phyloP scores from a whole-genome alignment of 2,113 vertebrate genomes.

The Callopanchax toddi region DNA sequence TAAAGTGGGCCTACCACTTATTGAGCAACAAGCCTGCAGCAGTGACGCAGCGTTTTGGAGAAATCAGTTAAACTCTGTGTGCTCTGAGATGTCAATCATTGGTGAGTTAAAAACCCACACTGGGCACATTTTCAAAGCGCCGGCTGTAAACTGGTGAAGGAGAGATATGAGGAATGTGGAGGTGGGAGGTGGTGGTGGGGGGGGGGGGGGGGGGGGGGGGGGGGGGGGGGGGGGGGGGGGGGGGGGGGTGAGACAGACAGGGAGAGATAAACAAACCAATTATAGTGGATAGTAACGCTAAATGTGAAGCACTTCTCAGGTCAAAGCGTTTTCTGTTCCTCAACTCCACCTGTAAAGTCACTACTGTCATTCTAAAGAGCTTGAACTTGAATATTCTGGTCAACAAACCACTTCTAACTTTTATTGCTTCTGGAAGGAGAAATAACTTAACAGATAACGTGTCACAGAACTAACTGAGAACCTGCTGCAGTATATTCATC shows the following conservation, averaged over 20 bases:
- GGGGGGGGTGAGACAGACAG: not conserved
- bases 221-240: not conserved
- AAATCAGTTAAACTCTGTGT: slow-evolving; percentile 39
- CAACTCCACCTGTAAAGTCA: too few species aligned
- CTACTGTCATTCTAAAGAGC: not conserved
- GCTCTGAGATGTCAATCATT: slow-evolving; percentile 74
- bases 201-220: not conserved
- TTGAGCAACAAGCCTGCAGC: slow-evolving; percentile 59
- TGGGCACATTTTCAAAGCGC: slow-evolving; percentile 20
- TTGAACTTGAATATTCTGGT: not conserved
- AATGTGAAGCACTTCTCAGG: not conserved
- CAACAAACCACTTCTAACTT: not conserved
- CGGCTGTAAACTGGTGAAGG: not conserved
- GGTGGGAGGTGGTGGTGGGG: not conserved
- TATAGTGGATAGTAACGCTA: not conserved
- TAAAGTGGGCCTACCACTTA: slow-evolving; percentile 27
- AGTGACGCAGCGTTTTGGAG: slow-evolving; percentile 73
- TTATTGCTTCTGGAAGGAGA: not conserved
- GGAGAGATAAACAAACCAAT: slow-evolving; percentile 26
- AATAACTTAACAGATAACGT: too few species aligned
- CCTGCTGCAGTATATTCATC: too few species aligned
- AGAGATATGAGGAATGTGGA: slow-evolving; percentile 2
- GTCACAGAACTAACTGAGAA: too few species aligned
- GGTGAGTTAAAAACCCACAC: slow-evolving; percentile 55
- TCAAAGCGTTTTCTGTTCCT: too few species aligned